Percentiles rank a stretch among this genome's conserved stretches.
phyloP scores from a whole-genome alignment of 2,113 vertebrate species.

The Seriola dumerili region DNA sequence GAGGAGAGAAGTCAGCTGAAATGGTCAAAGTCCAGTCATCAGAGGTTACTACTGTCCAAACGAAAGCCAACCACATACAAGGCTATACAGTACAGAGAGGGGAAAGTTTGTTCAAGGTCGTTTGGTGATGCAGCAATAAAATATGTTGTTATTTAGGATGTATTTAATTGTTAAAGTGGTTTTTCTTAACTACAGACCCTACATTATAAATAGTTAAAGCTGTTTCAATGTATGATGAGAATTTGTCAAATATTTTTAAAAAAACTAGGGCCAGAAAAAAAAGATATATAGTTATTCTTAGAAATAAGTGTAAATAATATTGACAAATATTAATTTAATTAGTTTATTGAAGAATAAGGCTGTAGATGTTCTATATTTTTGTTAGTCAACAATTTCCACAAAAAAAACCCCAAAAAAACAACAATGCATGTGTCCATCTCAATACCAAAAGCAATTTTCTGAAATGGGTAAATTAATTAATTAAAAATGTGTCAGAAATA shows the following conservation, averaged over 20 bases:
- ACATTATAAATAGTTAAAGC: not conserved
- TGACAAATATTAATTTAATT: not conserved
- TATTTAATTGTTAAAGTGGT: not conserved
- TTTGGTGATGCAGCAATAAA: slow-evolving; percentile 9
- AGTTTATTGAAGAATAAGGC: not conserved
- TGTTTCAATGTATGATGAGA: too few relatives aligned
- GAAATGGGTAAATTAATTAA: too few relatives aligned
- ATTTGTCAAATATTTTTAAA: too few relatives aligned
- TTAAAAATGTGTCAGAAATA: not conserved
- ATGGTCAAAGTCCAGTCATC: slow-evolving; percentile 57
- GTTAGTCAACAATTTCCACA: too few relatives aligned
- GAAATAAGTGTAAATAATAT: not conserved
- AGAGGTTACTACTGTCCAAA: slow-evolving; percentile 44
- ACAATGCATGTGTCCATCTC: too few relatives aligned
- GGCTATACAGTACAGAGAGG: not conserved
- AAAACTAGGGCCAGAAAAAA: not conserved
- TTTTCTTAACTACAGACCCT: not conserved
- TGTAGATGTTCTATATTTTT: not conserved
- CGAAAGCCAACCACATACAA: slow-evolving; percentile 23
- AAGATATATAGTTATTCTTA: not conserved
- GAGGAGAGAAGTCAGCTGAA: slow-evolving; percentile 46
- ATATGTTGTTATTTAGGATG: not conserved
- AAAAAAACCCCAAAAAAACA: too few relatives aligned
- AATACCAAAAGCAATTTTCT: too few relatives aligned
- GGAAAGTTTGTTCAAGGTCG: slow-evolving; percentile 6